Conservation (phyloP, 2,797 vertebrate species). For the Linurgus olivaceus region DNA sequence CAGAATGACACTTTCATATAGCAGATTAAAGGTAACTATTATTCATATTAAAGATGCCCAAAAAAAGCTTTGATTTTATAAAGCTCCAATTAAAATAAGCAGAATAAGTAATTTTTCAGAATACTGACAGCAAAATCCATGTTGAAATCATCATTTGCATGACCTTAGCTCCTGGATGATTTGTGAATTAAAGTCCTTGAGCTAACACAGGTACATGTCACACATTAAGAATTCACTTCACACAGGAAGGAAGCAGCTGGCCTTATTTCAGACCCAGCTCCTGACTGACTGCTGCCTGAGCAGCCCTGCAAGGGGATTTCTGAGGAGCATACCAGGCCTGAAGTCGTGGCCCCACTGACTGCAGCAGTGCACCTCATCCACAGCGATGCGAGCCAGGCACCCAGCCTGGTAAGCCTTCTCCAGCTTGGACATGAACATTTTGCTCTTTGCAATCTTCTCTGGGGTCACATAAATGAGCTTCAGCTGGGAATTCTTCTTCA, state of each 20-base stretch:
- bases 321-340: conserved; percentile 83
- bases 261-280: background rate
- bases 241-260: background rate
- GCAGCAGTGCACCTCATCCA: conserved; percentile 98
- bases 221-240: background rate
- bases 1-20: background rate
- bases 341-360: conserved; percentile 99
- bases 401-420: conserved; percentile 90
- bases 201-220: background rate
- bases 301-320: background rate
- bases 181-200: background rate
- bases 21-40: background rate
- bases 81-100: background rate
- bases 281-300: background rate
- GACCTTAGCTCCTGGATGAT: background rate
- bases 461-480: conserved; percentile 96
- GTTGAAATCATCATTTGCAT: background rate
- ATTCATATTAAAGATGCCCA: background rate
- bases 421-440: conserved; percentile 93
- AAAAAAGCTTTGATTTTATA: background rate
- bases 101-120: background rate
- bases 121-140: background rate
- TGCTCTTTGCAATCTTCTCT: conserved; percentile 96
- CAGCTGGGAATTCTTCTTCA: conserved; percentile 77
- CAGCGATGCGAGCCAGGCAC: conserved; percentile 84